phyloP scores from a whole-genome alignment of 2,797 vertebrate genomes.

The Acanthiza pusilla region DNA sequence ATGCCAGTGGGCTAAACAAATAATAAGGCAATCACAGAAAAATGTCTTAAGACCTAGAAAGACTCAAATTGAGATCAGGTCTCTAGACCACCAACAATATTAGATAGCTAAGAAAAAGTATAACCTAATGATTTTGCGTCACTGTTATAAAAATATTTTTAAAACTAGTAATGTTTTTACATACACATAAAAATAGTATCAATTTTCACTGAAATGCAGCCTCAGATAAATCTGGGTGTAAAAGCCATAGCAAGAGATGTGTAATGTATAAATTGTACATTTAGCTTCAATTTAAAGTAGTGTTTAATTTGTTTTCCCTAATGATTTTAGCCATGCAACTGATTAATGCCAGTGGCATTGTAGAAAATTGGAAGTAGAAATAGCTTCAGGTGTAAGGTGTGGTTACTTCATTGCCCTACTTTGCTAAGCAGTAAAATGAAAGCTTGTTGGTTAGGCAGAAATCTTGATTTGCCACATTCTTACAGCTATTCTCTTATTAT shows the following conservation, averaged over 20 bases:
- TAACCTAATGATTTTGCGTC: background rate
- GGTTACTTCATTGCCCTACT: slow-evolving; percentile 1
- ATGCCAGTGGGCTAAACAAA: slow-evolving; percentile 4
- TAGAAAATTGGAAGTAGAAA: slow-evolving; percentile 34
- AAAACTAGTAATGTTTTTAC: background rate
- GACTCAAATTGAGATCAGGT: background rate
- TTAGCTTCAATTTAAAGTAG: slow-evolving; percentile 3
- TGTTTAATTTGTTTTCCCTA: slow-evolving; percentile 38
- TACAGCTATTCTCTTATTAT: background rate
- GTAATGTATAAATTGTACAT: background rate
- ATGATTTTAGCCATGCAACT: slow-evolving; percentile 3
- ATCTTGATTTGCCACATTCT: background rate
- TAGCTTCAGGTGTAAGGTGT: slow-evolving; percentile 10
- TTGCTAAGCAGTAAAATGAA: slow-evolving; percentile 28
- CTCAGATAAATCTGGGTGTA: background rate
- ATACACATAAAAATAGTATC: background rate
- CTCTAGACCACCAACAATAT: background rate
- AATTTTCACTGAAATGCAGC: background rate
- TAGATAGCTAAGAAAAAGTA: background rate
- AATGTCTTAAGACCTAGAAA: background rate
- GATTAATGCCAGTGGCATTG: slow-evolving; percentile 34
- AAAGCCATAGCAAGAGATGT: background rate
- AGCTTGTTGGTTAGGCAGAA: background rate
- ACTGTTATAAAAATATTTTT: background rate
- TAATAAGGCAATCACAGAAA: background rate